A percentile compares a stretch with the other conserved stretches of the same genome.
Conservation (phyloP, 2,113 vertebrate genomes). For the Vulpes vulpes region DNA sequence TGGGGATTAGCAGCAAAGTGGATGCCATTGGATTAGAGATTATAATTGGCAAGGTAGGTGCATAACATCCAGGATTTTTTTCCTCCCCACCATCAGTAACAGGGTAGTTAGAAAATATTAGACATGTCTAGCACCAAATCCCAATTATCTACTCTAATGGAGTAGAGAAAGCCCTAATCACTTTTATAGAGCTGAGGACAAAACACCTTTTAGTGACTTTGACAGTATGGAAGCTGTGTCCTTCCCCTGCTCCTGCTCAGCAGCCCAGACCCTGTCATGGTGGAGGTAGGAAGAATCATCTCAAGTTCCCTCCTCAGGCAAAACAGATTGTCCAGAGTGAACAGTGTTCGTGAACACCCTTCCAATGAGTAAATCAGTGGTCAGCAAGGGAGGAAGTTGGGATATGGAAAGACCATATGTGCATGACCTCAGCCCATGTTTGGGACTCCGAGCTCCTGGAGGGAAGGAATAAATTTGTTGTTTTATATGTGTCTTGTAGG, state of each 20-base stretch:
- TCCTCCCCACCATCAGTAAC: neutral
- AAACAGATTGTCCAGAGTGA: neutral
- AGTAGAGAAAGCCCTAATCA: neutral
- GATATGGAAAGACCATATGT: neutral
- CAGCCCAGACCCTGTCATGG: neutral
- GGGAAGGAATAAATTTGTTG: neutral
- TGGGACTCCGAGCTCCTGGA: neutral
- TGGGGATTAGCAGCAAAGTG: constrained; percentile 93
- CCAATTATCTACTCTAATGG: neutral
- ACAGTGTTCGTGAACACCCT: neutral
- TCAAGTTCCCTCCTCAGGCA: neutral
- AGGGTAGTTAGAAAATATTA: neutral
- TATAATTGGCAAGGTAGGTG: constrained; percentile 91
- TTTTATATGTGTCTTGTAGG: neutral
- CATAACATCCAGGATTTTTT: neutral
- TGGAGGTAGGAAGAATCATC: neutral
- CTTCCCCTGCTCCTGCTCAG: neutral
- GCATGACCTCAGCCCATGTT: neutral
- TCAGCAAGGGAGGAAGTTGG: neutral
- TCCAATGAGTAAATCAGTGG: neutral
- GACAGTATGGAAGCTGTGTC: neutral
- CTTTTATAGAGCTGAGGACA: neutral
- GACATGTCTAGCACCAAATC: neutral
- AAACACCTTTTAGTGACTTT: neutral
- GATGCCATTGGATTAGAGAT: constrained; percentile 94